A percentile compares a stretch with the other conserved stretches of the same genome.
These are phyloP conservation scores for Todus mexicanus DNA, from an alignment of 2,797 vertebrate genomes.

Conservation along the genomic window DNA sequence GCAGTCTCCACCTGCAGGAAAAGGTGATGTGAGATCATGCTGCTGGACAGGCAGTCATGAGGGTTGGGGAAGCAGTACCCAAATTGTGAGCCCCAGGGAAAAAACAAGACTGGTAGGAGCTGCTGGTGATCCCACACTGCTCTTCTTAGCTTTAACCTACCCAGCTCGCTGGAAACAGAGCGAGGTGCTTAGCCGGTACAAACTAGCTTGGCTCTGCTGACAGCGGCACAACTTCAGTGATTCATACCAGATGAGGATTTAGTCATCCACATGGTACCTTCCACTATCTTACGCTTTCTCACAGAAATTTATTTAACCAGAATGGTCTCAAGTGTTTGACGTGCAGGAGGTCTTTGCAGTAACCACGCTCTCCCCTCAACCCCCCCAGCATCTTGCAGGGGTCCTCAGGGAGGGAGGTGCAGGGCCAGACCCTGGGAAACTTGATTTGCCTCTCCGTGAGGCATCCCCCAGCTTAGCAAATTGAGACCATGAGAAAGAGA, in stretches of 20 bases:
- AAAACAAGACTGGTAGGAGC: not conserved
- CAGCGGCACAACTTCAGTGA: not conserved
- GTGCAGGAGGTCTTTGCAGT: not conserved
- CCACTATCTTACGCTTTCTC: not conserved
- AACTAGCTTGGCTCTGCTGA: not conserved
- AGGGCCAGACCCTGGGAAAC: not conserved
- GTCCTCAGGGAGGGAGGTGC: not conserved
- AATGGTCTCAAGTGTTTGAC: not conserved
- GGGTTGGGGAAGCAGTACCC: not conserved
- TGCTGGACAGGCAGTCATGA: not conserved
- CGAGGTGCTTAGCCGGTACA: not conserved
- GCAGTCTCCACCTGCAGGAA: not conserved
- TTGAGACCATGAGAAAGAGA: not conserved
- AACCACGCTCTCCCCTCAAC: not conserved
- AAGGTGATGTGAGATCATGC: not conserved
- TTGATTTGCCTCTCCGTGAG: not conserved
- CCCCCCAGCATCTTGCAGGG: not conserved
- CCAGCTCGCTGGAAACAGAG: not conserved
- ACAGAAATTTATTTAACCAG: not conserved
- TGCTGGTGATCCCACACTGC: not conserved
- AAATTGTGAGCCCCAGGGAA: not conserved
- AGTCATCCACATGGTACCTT: accelerated
- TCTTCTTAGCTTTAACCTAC: not conserved
- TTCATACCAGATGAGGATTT: not conserved
- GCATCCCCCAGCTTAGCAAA: not conserved